A percentile compares a stretch with the other conserved stretches of the same genome.
Evolutionary conservation across 1,140 invertebrate genomes (phyloP).

Genomic region (Drosophila nigrodunni): DNA sequence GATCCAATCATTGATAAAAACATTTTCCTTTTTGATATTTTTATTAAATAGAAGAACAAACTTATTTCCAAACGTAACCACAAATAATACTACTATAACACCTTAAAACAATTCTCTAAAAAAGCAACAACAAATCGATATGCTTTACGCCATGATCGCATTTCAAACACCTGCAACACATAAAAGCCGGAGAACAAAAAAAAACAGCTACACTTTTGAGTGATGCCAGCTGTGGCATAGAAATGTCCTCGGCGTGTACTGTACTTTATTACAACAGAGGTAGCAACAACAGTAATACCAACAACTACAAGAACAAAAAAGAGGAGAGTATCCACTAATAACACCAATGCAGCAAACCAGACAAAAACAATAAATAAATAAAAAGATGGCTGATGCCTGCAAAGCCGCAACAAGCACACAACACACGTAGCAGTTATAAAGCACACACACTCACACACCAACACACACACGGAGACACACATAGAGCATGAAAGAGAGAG

Average conservation of each 20-base stretch:
- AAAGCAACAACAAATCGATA: conserved; percentile 13
- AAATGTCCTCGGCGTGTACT: conserved; percentile 57
- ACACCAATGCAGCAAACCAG: conserved; percentile 79
- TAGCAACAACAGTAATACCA: conserved; percentile 17
- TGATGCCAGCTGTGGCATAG: conserved; percentile 72
- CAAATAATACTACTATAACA: too few species aligned
- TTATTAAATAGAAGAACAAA: neutral
- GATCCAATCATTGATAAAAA: too few species aligned
- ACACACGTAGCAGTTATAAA: conserved; percentile 73
- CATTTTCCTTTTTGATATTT: neutral
- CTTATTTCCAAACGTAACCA: neutral
- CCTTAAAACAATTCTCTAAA: neutral
- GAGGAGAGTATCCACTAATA: conserved; percentile 66
- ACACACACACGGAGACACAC: neutral
- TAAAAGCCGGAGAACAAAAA: conserved; percentile 23
- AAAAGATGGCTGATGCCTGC: conserved; percentile 79
- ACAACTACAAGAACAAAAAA: conserved; percentile 1
- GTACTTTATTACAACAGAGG: conserved; percentile 70
- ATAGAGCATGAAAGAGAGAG: neutral
- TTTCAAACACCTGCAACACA: conserved; percentile 37
- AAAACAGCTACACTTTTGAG: conserved; percentile 58
- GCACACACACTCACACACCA: conserved; percentile 37
- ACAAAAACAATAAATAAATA: conserved; percentile 83
- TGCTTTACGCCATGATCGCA: conserved; percentile 29
- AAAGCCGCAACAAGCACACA: conserved; percentile 68